Evolutionary conservation across 2,888 invertebrate species (phyloP).

Genomic region (Acrobeloides nanus): DNA sequence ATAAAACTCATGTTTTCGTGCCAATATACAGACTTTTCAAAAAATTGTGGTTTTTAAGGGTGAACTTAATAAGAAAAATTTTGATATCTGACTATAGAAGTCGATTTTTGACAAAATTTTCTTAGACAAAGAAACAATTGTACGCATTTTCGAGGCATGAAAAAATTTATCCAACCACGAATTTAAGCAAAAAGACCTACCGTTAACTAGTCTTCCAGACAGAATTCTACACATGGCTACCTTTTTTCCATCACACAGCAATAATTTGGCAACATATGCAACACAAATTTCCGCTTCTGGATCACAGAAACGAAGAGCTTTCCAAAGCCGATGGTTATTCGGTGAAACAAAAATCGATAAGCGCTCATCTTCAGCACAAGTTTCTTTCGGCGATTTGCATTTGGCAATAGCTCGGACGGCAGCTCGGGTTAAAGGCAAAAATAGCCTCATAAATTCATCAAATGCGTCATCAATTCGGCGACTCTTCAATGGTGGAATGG

Average conservation of each 20-base stretch:
- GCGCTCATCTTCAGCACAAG: conserved; percentile 13
- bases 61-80: too few species aligned
- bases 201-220: conserved; percentile 32
- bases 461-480: conserved; percentile 43
- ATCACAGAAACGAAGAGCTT: conserved; percentile 14
- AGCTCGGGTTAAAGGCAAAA: conserved; percentile 46
- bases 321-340: conserved; percentile 58
- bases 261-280: conserved; percentile 39
- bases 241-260: conserved; percentile 24
- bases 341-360: conserved; percentile 7
- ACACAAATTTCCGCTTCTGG: conserved; percentile 14
- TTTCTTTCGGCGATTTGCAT: conserved; percentile 23
- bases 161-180: too few species aligned
- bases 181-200: too few species aligned
- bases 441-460: conserved; percentile 44
- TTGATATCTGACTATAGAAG: too few species aligned
- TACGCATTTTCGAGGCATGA: too few species aligned
- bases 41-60: too few species aligned
- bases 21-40: too few species aligned
- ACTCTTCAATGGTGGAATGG: conserved; percentile 26
- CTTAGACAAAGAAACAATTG: too few species aligned
- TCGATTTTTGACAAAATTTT: too few species aligned
- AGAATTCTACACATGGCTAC: conserved; percentile 40
- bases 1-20: too few species aligned
- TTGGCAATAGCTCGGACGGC: conserved; percentile 35